phyloP scores from a whole-genome alignment of 2,113 vertebrate species.

The Pogonocichla stellata region DNA sequence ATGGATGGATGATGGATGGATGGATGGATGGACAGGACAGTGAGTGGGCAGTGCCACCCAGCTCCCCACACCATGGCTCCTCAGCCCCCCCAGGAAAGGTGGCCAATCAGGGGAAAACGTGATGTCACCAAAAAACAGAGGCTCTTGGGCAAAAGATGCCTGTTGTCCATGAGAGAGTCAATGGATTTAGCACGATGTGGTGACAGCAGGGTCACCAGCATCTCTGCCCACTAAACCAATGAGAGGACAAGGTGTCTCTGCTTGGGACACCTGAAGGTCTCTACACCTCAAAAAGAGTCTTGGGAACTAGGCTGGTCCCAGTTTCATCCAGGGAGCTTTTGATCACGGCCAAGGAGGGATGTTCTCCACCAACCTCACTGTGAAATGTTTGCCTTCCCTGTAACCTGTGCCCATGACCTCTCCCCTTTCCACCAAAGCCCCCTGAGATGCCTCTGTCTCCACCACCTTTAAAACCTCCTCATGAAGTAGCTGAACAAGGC shows the following conservation, averaged over 20 bases:
- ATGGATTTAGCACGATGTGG: accelerated
- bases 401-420: neutral
- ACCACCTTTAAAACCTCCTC: neutral
- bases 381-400: neutral
- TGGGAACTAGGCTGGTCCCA: neutral
- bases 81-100: neutral
- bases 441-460: neutral
- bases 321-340: neutral
- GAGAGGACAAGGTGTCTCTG: neutral
- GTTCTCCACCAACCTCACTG: neutral
- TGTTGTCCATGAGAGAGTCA: neutral
- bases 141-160: neutral
- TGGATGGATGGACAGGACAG: neutral
- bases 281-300: neutral
- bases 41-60: neutral
- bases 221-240: neutral
- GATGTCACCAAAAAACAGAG: neutral
- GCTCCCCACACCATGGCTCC: accelerated
- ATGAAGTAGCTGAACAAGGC: neutral
- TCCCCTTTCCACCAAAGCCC: neutral
- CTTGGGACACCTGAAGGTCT: neutral
- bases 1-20: neutral
- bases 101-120: accelerated
- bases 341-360: neutral
- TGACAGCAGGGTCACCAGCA: neutral